A percentile compares a stretch with the other conserved stretches of the same genome.
phyloP scores from a whole-genome alignment of 2,888 invertebrate genomes.

The Drosophila merina region DNA sequence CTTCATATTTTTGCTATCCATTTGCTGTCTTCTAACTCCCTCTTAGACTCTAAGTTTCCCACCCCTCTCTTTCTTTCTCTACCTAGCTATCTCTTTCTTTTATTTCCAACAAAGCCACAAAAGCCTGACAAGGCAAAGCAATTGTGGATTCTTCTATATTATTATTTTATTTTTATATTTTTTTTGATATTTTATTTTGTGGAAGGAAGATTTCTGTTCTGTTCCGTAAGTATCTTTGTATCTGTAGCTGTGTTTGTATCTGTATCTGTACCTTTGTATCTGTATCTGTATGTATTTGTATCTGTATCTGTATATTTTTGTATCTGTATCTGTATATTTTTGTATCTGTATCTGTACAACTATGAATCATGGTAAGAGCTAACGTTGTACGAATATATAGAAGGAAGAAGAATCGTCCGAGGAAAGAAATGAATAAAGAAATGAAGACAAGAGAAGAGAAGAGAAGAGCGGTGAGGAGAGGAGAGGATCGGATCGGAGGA shows the following conservation, averaged over 20 bases:
- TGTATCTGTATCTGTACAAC: constrained; percentile 29
- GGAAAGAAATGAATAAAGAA: constrained; percentile 9
- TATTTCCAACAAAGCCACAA: constrained; percentile 19
- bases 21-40: background rate
- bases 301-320: too few species aligned
- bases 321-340: constrained; percentile 9
- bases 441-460: background rate
- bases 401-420: constrained; percentile 18
- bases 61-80: background rate
- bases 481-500: constrained; percentile 2
- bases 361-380: constrained; percentile 68
- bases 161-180: constrained; percentile 14
- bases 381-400: constrained; percentile 37
- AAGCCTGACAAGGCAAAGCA: constrained; percentile 36
- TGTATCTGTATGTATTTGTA: too few species aligned
- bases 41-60: background rate
- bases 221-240: constrained; percentile 9
- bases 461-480: background rate
- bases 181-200: constrained; percentile 10
- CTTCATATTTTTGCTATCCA: background rate
- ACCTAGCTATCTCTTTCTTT: background rate
- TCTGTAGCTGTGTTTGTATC: constrained; percentile 28
- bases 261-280: background rate
- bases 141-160: constrained; percentile 22
- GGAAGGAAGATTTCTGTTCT: constrained; percentile 25